Percentiles rank a stretch among this genome's conserved stretches.
phyloP scores from a whole-genome alignment of 2,113 vertebrate species.

The cat (Felis catus) region DNA sequence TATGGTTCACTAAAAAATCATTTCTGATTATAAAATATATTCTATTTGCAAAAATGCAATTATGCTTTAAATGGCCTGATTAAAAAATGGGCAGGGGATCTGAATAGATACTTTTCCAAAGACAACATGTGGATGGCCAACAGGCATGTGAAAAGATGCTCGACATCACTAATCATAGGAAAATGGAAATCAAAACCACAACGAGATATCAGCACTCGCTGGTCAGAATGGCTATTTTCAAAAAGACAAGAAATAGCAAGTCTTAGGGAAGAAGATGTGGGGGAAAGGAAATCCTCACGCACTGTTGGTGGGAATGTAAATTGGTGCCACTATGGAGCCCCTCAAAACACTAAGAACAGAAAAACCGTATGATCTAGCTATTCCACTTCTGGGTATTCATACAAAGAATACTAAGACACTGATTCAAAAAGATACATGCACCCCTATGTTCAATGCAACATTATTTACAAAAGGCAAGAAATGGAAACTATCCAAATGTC shows the following conservation, averaged over 20 bases:
- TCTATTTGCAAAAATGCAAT: not conserved
- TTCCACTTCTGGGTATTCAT: not conserved
- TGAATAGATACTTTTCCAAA: not conserved
- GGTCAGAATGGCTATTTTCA: not conserved
- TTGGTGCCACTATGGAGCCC: not conserved
- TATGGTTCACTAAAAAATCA: slow-evolving; percentile 6
- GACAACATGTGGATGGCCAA: not conserved
- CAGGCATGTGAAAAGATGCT: not conserved
- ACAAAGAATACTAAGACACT: not conserved
- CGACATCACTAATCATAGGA: not conserved
- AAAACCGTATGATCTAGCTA: not conserved
- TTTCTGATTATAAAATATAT: slow-evolving; percentile 36
- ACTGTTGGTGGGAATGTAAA: not conserved
- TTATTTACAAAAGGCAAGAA: not conserved
- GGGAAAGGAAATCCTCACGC: not conserved
- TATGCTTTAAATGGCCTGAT: not conserved
- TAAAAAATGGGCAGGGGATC: not conserved
- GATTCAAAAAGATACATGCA: not conserved
- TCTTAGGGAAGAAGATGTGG: not conserved
- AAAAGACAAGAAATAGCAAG: not conserved
- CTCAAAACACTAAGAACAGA: not conserved
- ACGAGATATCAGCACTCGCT: not conserved
- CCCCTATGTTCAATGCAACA: not conserved
- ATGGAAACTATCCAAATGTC: not conserved
- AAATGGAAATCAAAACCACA: not conserved